Base-by-base conservation (phyloP, 2,113 vertebrate genomes). In the Tetraodon nigroviridis region DNA sequence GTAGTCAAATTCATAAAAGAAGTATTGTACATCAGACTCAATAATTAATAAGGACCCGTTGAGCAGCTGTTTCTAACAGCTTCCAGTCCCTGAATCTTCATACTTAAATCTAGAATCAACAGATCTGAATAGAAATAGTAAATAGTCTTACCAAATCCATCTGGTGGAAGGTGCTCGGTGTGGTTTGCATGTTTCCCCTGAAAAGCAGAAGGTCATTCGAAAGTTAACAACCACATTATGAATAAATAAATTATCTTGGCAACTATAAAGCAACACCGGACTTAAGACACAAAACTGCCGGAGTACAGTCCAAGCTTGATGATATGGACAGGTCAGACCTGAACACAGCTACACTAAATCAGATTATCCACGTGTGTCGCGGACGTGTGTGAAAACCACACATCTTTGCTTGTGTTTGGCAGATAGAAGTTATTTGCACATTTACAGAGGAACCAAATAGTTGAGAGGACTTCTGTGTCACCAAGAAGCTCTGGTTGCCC, bases 161-260 rank as follows among this genome's bases (percentile, higher is more conserved):
- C 97, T 58, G 90, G 92, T 80, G 92, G 94, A 79, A 97, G 95
- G 79, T 96, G 95, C 54, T 99, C 97, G 13, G 90, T 90, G 84
- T 95, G 95, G 82, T 91, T 94, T 72, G 93, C 90, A 82, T 93
- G 93, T 75, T 97, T 99, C 58, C 92, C 93, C 96, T 98, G 86
- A 2, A 71, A 69, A 17, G 78, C n/a, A 75, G 67, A 61, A 61
- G 3, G 29, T n/a, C 0, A 50, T 60, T 50, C 44, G 15, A 54
- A 71, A 19, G 6, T 50, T 3, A 15, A 7, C 13, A 46, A 46
- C 12, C 8, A 4, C 29, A 45, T 45, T 17, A 3, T 5, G 44
- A 45, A 45, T 45, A 15, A 45, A 45, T 4, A 45, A 15, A 45
- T 16, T 17, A 32, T 32, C 3, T 5, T 24, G 24, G 24, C 24